Conservation (phyloP, 2,888 invertebrate species). For the Sarcophaga carnaria region DNA sequence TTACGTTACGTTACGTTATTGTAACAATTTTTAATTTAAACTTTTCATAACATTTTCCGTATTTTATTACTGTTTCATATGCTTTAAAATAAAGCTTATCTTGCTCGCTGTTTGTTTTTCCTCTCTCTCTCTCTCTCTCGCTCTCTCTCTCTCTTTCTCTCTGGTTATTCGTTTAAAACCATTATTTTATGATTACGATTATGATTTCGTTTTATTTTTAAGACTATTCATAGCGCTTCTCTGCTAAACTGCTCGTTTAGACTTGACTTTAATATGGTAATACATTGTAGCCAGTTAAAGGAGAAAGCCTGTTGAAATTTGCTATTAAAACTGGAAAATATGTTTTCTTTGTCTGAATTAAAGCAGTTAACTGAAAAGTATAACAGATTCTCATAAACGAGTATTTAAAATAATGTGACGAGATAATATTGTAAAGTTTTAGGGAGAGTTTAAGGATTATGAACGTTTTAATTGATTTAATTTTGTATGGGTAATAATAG, state of each 20-base stretch:
- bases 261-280: neutral
- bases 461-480: no score
- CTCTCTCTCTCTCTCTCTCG: no score
- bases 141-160: neutral
- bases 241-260: neutral
- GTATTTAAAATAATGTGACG: no score
- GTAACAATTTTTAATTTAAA: slow-evolving; percentile 66
- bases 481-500: no score
- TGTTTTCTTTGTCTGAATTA: neutral
- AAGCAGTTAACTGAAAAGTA: no score
- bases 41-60: slow-evolving; percentile 59
- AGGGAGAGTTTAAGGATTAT: no score
- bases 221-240: neutral
- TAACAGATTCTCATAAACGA: no score
- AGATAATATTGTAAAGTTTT: no score
- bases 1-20: slow-evolving; percentile 16
- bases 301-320: neutral
- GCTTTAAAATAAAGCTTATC: slow-evolving; percentile 20
- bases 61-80: slow-evolving; percentile 54
- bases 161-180: neutral
- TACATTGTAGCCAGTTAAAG: neutral
- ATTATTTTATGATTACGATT: slow-evolving; percentile 10
- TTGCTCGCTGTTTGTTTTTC: neutral
- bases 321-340: neutral
- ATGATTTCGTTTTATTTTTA: slow-evolving; percentile 23